Conservation (phyloP, 2,113 vertebrate genomes). For the Hemiscyllium ocellatum region DNA sequence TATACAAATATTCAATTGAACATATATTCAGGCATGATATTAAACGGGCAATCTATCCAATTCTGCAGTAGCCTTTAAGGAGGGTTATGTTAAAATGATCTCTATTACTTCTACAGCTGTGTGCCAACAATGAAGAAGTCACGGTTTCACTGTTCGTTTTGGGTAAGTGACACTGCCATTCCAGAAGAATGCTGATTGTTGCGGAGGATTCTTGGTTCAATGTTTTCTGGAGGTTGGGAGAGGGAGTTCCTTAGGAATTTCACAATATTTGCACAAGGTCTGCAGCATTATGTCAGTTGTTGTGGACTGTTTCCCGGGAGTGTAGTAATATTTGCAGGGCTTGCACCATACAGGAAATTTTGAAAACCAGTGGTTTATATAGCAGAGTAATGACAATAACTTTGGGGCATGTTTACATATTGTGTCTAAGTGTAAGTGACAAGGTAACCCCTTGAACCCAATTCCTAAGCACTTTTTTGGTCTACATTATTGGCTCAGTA, state of each 20-base stretch:
- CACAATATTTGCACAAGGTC: not conserved
- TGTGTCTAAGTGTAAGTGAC: not conserved
- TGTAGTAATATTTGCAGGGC: constrained; percentile 4
- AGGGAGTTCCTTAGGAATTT: not conserved
- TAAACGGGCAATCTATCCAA: not conserved
- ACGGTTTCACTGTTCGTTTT: not conserved
- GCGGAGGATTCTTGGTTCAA: not conserved
- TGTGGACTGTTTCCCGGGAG: not conserved
- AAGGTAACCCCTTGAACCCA: not conserved
- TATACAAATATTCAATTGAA: not conserved
- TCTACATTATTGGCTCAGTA: not conserved
- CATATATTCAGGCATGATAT: not conserved
- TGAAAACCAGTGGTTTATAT: constrained; percentile 2
- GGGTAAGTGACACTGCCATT: not conserved
- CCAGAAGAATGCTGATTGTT: not conserved
- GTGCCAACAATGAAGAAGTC: not conserved
- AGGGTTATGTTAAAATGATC: not conserved
- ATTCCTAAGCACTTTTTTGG: not conserved
- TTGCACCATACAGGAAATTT: not conserved
- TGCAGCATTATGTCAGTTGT: constrained; percentile 2
- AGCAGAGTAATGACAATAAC: not conserved
- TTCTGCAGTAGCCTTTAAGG: not conserved
- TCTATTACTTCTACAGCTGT: not conserved
- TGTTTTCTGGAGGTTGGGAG: not conserved
- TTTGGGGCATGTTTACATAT: not conserved